These are phyloP conservation scores for Amblyornis subalaris DNA, from an alignment of 2,113 vertebrate species.

Conservation along the genomic window DNA sequence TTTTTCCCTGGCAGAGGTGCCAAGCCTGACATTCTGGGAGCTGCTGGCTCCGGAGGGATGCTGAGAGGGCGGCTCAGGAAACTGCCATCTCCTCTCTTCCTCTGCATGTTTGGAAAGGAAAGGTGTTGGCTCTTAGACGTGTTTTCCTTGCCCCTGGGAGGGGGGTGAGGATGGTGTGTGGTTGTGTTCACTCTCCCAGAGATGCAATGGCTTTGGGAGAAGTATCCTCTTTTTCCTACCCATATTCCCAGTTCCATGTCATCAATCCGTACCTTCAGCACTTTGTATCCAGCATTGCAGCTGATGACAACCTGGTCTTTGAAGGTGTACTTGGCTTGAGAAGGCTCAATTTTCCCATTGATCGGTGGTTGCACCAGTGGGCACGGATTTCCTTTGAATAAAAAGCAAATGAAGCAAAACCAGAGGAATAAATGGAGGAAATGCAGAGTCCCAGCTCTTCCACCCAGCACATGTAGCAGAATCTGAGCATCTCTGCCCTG, in stretches of 20 bases:
- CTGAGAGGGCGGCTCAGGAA: background rate
- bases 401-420: background rate
- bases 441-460: background rate
- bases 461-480: background rate
- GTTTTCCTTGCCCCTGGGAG: background rate
- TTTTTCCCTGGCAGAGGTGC: background rate
- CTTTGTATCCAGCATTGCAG: constrained; percentile 83
- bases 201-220: background rate
- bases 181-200: background rate
- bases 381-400: constrained; percentile 78
- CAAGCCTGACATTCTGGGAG: background rate
- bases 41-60: background rate
- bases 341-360: constrained; percentile 80
- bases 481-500: background rate
- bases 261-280: constrained; percentile 76
- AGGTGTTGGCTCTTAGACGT: background rate
- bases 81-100: background rate
- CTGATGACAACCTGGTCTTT: constrained; percentile 88
- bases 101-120: background rate
- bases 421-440: background rate
- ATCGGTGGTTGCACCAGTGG: constrained; percentile 66
- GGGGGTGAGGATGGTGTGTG: background rate
- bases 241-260: background rate
- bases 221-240: background rate
- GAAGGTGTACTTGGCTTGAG: constrained; percentile 84